Base-by-base conservation (phyloP, 2,888 invertebrate species). In the Clivina fossor region DNA sequence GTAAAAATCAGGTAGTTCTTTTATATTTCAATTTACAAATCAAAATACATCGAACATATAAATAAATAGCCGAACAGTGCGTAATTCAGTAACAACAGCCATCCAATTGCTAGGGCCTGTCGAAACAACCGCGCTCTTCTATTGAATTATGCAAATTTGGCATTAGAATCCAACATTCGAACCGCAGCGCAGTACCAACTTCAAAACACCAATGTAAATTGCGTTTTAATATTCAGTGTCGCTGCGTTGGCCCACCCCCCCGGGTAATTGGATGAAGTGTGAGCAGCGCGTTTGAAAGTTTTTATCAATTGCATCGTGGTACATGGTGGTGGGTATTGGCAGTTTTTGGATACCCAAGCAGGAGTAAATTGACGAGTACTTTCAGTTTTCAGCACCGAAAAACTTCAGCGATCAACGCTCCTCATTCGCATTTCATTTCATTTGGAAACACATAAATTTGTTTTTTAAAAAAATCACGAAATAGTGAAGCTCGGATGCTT, bases 401-500 rank as follows among this genome's bases (percentile, higher is more conserved):
- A 22, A 11, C 11, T 13, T 8, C 18, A 13, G 28, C 20, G 35
- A 33, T 32, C 19, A 30, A 30, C 15, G 20, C 32, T 20, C 24
- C 11, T 18, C 47, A 32, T 60, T 60, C 59, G 60, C 61, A 59
- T 58, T 58, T 60, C 62, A 60, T 64, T 62, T 63, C 63, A 62
- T 63, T 63, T 63, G 62, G 58, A 61, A 60, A 61, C 58, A 60
- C 54, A 63, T 64, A 64, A 64, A 63, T 65, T 62, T 60, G 58
- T 62, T 43, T 53, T 53, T 43, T 24, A 30, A 33, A 43, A 43
- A n/a, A n/a, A n/a, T n/a, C n/a, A n/a, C n/a, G n/a, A n/a, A n/a
- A n/a, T n/a, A n/a, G n/a, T n/a, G n/a, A n/a, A n/a, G n/a, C n/a
- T n/a, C n/a, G n/a, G n/a, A n/a, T n/a, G n/a, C n/a, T n/a, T n/a